phyloP scores from a whole-genome alignment of 2,113 vertebrate species.

The Psophia crepitans region DNA sequence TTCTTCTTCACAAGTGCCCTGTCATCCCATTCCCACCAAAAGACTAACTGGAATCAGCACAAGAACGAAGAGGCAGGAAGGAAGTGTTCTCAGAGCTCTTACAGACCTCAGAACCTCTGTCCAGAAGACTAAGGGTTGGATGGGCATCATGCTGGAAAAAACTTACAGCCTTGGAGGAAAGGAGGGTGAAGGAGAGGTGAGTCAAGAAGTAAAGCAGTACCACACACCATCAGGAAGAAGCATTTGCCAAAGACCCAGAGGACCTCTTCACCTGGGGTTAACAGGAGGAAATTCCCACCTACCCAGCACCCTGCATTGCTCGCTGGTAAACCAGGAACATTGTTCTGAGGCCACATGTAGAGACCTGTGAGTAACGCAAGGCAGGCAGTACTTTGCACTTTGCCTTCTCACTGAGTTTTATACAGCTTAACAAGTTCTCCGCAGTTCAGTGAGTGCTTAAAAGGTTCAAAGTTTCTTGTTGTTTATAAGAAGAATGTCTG shows the following conservation, averaged over 20 bases:
- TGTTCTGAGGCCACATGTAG: background rate
- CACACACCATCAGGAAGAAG: background rate
- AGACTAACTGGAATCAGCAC: background rate
- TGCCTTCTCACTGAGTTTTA: slow-evolving; percentile 5
- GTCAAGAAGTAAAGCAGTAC: background rate
- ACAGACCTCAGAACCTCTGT: background rate
- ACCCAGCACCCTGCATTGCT: background rate
- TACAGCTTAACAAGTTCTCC: slow-evolving; percentile 4
- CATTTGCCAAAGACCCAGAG: background rate
- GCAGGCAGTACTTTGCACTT: slow-evolving; percentile 48
- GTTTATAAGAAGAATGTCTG: slow-evolving; percentile 4
- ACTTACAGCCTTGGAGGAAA: background rate
- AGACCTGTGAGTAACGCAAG: background rate
- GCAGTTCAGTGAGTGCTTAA: background rate
- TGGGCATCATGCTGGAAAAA: background rate
- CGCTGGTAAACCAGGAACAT: background rate
- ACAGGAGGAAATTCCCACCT: background rate
- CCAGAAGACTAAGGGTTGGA: background rate
- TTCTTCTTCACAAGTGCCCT: background rate
- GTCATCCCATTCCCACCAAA: background rate
- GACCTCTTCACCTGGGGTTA: background rate
- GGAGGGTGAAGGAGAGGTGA: background rate
- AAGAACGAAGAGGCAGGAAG: background rate
- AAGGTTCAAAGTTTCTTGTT: slow-evolving; percentile 54
- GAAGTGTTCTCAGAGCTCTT: background rate